phyloP scores from a whole-genome alignment of 2,797 vertebrate species.

The Lepilemur septentrionalis region DNA sequence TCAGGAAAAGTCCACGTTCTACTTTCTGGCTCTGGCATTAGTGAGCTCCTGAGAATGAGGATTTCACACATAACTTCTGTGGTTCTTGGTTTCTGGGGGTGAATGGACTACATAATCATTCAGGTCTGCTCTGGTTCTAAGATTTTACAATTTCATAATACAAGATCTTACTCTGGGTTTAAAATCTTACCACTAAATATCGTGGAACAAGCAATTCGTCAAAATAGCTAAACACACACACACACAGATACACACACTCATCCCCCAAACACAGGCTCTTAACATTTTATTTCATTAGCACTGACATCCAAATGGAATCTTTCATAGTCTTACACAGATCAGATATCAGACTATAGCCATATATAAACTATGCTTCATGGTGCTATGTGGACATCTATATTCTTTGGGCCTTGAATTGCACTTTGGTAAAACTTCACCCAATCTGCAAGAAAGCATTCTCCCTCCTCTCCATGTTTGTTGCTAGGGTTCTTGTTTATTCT shows the following conservation, averaged over 20 bases:
- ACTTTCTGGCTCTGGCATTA: not conserved
- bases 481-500: not conserved
- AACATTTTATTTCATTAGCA: not conserved
- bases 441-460: not conserved
- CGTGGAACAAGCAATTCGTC: not conserved
- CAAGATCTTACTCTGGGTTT: not conserved
- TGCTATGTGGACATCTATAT: fast-evolving
- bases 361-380: not conserved
- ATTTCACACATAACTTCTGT: fast-evolving
- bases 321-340: not conserved
- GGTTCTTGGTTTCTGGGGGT: not conserved
- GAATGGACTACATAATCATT: not conserved
- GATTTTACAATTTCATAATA: not conserved
- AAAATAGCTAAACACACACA: not conserved
- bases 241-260: not conserved
- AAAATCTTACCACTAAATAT: not conserved
- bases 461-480: not conserved
- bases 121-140: not conserved
- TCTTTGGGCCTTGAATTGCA: not conserved
- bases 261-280: not conserved
- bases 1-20: not conserved
- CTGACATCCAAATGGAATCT: not conserved
- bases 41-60: not conserved
- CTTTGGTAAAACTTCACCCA: not conserved
- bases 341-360: not conserved